Evolutionary conservation across 2,113 vertebrate species (phyloP).

Genomic region (Brienomyrus brachyistius): DNA sequence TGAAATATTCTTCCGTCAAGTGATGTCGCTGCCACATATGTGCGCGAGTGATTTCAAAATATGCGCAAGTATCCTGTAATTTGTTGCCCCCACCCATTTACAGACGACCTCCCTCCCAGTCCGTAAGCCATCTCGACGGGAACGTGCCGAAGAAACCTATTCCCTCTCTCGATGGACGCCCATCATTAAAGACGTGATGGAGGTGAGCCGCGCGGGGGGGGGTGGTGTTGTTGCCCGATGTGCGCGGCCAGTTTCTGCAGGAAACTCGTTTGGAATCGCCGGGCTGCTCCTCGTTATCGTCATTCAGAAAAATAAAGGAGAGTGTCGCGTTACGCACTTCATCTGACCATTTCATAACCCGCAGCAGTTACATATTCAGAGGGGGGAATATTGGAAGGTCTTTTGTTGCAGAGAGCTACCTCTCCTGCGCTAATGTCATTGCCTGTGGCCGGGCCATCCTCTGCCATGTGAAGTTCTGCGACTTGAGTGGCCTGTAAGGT

Average conservation of each 20-base stretch:
- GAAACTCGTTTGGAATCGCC: not conserved
- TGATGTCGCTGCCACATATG: not conserved
- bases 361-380: not conserved
- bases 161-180: slow-evolving; percentile 94
- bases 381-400: not conserved
- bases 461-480: not conserved
- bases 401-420: not conserved
- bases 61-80: not conserved
- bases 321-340: not conserved
- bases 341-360: not conserved
- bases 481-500: not conserved
- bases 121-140: slow-evolving; percentile 66
- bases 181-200: slow-evolving; percentile 88
- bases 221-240: too few species aligned
- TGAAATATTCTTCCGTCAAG: not conserved
- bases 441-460: not conserved
- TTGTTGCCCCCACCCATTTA: not conserved
- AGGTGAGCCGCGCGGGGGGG: slow-evolving; percentile 57
- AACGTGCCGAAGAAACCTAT: slow-evolving; percentile 79
- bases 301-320: not conserved
- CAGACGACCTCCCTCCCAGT: slow-evolving; percentile 51
- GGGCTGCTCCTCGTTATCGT: not conserved
- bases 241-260: not conserved
- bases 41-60: not conserved
- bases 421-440: not conserved